Base-by-base conservation (phyloP, 2,113 vertebrate genomes). In the Melanotaenia duboulayi region DNA sequence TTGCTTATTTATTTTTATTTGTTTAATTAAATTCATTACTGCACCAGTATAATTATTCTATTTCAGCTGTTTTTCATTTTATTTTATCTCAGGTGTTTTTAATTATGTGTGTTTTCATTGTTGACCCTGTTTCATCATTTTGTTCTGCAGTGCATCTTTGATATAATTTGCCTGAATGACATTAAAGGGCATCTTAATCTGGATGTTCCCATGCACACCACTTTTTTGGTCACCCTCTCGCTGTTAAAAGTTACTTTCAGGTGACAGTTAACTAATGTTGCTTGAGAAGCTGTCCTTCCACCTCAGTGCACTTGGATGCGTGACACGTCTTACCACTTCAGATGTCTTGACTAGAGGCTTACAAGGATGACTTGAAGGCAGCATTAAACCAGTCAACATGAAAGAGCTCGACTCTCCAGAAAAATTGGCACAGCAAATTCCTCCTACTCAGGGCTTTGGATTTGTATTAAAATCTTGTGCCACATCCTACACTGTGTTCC, bases 341-440 rank as follows among this genome's bases (percentile, higher is more conserved):
- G 73, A 86, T 70, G 84, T 71, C 67, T 85, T 71, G 64, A 69
- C 76, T 54, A 54, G 59, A 59, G 64, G 84, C 82, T 90, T 88
- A 81, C 63, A 61, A 72, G 64, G 66, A 82, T 80, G 78, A 82
- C 76, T 84, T 50, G 57, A 65, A 88, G 88, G 86, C 86, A 77
- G 65, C 64, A 80, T 90, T 85, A 84, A 82, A 76, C 64, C 77
- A 70, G 63, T 76, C 39, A 71, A 85, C 79, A 76, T 86, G 78
- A 83, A 88, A 85, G 40, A 61, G 62, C 67, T 68, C 72, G 76
- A 74, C 65, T 24, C 20, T 72, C 46, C 25, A 76, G 63, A 65
- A 65, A 79, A 83, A 78, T 50, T 63, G 80, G 79, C 74, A 55
- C 49, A 81, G 77, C 56, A 65, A 23, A 68, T 60, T 79, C 44